Base-by-base conservation (phyloP, 1,140 invertebrate genomes). In the Heliconius hewitsoni region DNA sequence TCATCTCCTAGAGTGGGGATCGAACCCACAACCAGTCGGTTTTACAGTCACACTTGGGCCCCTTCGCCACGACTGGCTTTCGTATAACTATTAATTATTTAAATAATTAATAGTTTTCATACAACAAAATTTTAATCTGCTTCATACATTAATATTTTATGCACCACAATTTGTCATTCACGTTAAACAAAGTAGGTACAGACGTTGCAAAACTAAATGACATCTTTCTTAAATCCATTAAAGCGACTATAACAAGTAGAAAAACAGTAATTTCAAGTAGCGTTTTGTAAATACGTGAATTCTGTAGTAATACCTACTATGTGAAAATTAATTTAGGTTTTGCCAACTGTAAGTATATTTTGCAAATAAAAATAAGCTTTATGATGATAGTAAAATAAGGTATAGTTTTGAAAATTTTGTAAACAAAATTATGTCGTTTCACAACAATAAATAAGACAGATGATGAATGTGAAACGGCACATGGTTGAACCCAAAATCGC, bases 401-500 rank as follows among this genome's bases (percentile, higher is more conserved):
- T 60, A 66, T 23, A 66, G 52, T 66, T 30, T 81, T n/a, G 1
- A 30, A 27, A 23, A 66, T 16, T 37, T 30, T 57, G 18, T 37
- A 4, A 23, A 30, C 50, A 18, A n/a, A 23, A 71, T 78, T 81
- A 78, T 50, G 75, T 18, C 76, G 52, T 81, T 81, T 75, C 76
- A 81, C 18, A 78, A 72, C n/a, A 78, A 76, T 66, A 81, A 80
- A 78, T 75, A 71, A 71, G 50, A 27, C 60, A 76, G 81, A 84
- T 82, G 82, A 84, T 84, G 82, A 84, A 84, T 84, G 82, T 76
- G 82, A 82, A 82, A 79, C 78, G 82, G 80, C 82, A 84, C 78
- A 84, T 82, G 80, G 75, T 80, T 82, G 82, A 84, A 84, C 81
- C 83, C 76, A 78, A 84, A 84, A 84, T 84, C 83, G 78, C 83